These are phyloP conservation scores for Lacerta viridis DNA, from an alignment of 2,797 vertebrate genomes.

Conservation along the genomic window DNA sequence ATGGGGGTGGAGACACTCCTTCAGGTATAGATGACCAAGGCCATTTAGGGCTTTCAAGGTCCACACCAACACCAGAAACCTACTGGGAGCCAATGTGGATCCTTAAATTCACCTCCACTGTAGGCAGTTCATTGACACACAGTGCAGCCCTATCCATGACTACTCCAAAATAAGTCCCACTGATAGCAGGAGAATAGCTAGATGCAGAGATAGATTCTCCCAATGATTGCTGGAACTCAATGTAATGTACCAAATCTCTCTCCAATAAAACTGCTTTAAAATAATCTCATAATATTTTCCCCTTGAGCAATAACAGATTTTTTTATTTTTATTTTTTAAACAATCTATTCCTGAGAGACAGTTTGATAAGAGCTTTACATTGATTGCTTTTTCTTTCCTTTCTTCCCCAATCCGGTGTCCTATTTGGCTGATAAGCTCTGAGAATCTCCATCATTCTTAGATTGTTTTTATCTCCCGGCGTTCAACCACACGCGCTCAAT, in stretches of 20 bases:
- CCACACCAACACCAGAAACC: too few relatives aligned
- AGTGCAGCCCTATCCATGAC: neutral
- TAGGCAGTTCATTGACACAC: neutral
- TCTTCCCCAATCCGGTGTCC: slow-evolving; percentile 56
- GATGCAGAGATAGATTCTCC: neutral
- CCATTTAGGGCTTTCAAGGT: too few relatives aligned
- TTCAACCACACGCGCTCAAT: slow-evolving; percentile 69
- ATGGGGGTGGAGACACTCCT: too few relatives aligned
- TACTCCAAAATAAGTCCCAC: neutral
- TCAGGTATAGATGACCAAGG: too few relatives aligned
- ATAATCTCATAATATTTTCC: slow-evolving; percentile 70
- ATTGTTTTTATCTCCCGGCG: slow-evolving; percentile 79
- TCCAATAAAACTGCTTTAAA: slow-evolving; percentile 68
- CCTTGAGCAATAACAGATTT: slow-evolving; percentile 70
- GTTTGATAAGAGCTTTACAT: slow-evolving; percentile 81
- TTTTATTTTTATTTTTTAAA: slow-evolving; percentile 37
- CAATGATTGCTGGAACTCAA: neutral
- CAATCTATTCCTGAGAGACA: slow-evolving; percentile 73
- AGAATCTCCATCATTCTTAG: slow-evolving; percentile 73
- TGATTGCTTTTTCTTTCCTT: slow-evolving; percentile 78
- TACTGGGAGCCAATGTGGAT: too few relatives aligned
- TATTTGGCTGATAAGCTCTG: slow-evolving; percentile 77
- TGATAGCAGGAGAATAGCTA: neutral
- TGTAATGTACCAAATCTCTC: slow-evolving; percentile 18
- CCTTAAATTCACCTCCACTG: neutral